phyloP scores from a whole-genome alignment of 1,140 invertebrate genomes.

The Nasonia giraulti region DNA sequence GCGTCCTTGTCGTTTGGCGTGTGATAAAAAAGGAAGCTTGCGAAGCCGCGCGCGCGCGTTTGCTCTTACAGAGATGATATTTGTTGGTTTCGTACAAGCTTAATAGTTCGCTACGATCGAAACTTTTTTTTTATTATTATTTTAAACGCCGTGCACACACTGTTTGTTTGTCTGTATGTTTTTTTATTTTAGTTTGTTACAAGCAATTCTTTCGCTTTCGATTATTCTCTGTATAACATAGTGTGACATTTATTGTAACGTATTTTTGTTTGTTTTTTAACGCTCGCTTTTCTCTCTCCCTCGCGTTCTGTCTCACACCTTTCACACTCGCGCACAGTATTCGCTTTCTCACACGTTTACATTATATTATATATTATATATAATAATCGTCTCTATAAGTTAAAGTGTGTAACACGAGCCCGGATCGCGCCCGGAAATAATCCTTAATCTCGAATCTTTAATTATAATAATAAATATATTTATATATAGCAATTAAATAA shows the following conservation, averaged over 20 bases:
- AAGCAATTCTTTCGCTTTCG: neutral
- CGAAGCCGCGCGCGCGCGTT: neutral
- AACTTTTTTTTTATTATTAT: slow-evolving; percentile 24
- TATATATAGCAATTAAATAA: slow-evolving; percentile 65
- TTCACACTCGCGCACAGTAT: neutral
- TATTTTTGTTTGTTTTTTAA: slow-evolving; percentile 46
- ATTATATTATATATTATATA: slow-evolving; percentile 55
- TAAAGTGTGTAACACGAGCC: slow-evolving; percentile 62
- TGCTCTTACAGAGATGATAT: slow-evolving; percentile 14
- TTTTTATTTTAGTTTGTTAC: neutral
- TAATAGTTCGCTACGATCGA: slow-evolving; percentile 46
- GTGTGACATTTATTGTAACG: slow-evolving; percentile 26
- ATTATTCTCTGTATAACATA: neutral
- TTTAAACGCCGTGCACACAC: slow-evolving; percentile 37
- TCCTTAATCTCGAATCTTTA: slow-evolving; percentile 56
- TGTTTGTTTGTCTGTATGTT: no score
- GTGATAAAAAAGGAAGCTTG: neutral
- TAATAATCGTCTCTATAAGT: slow-evolving; percentile 56
- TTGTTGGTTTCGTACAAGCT: slow-evolving; percentile 42
- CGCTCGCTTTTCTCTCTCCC: slow-evolving; percentile 38
- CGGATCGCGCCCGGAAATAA: slow-evolving; percentile 61
- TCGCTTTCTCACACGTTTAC: slow-evolving; percentile 46
- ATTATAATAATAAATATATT: slow-evolving; percentile 54
- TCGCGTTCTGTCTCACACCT: neutral
- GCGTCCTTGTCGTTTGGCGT: neutral